phyloP scores from a whole-genome alignment of 2,888 invertebrate species.

The Epirrita christyi region DNA sequence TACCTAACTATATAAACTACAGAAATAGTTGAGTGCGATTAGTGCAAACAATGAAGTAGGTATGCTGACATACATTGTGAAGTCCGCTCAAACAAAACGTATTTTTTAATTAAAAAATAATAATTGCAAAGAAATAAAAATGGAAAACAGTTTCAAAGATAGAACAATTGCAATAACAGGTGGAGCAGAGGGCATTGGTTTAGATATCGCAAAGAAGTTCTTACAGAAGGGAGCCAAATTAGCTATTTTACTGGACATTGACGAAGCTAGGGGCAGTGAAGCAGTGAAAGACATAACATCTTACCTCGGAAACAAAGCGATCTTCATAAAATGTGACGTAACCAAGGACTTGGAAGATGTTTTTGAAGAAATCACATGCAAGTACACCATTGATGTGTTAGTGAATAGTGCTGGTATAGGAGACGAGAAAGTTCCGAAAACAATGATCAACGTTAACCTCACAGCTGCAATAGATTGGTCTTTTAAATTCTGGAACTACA shows the following conservation, averaged over 20 bases:
- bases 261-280: constrained; percentile 59
- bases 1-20: no score
- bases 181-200: constrained; percentile 82
- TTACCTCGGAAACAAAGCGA: constrained; percentile 72
- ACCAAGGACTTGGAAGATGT: constrained; percentile 69
- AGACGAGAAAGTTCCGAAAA: constrained; percentile 43
- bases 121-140: constrained; percentile 15
- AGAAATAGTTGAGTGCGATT: no score
- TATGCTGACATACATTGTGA: background rate
- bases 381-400: constrained; percentile 58
- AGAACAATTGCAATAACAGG: constrained; percentile 72
- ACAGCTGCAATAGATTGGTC: constrained; percentile 62
- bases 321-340: constrained; percentile 81
- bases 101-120: background rate
- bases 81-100: background rate
- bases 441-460: constrained; percentile 63
- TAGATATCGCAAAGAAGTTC: constrained; percentile 68
- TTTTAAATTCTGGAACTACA: constrained; percentile 80
- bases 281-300: constrained; percentile 66
- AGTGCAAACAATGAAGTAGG: no score
- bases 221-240: constrained; percentile 66
- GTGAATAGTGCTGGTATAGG: constrained; percentile 72
- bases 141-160: constrained; percentile 41
- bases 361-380: constrained; percentile 61
- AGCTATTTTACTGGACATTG: constrained; percentile 54